phyloP scores from a whole-genome alignment of 2,888 invertebrate genomes.

The Macrosoma leucophasiata region DNA sequence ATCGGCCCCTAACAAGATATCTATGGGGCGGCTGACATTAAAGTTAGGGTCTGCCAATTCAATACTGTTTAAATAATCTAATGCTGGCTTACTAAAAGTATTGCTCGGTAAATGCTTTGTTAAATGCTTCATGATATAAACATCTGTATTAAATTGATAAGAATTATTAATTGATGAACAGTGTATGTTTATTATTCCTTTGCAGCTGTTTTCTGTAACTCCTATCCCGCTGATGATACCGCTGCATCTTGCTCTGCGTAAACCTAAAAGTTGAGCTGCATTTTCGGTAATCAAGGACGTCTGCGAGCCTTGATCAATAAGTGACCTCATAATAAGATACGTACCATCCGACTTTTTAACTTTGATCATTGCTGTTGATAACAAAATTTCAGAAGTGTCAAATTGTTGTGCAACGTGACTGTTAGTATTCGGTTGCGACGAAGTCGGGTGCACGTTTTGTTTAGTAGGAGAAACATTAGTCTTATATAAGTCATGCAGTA shows the following conservation, averaged over 20 bases:
- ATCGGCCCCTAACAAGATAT: constrained; percentile 12
- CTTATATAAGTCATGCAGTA: constrained; percentile 5
- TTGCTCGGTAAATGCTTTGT: constrained; percentile 5
- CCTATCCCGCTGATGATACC: constrained; percentile 8
- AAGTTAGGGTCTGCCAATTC: constrained; percentile 11
- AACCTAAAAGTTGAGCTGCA: constrained; percentile 7
- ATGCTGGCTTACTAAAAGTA: constrained; percentile 3
- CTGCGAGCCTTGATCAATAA: constrained; percentile 19
- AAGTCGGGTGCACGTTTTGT: too few relatives aligned
- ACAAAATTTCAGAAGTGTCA: not conserved
- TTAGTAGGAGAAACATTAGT: not conserved
- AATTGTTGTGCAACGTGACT: constrained; percentile 3
- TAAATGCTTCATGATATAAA: constrained; percentile 8
- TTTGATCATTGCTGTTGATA: constrained; percentile 11
- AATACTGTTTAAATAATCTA: constrained; percentile 2
- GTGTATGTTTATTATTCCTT: constrained; percentile 4
- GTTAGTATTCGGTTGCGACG: not conserved
- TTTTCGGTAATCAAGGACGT: constrained; percentile 15
- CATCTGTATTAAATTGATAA: constrained; percentile 3
- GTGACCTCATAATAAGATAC: constrained; percentile 2
- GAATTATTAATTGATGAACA: not conserved
- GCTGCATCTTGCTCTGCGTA: constrained; percentile 3
- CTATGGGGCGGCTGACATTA: too few relatives aligned
- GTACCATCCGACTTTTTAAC: constrained; percentile 10
- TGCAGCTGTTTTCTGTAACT: constrained; percentile 7